phyloP scores from a whole-genome alignment of 2,113 vertebrate genomes.

The Rutilus rutilus region DNA sequence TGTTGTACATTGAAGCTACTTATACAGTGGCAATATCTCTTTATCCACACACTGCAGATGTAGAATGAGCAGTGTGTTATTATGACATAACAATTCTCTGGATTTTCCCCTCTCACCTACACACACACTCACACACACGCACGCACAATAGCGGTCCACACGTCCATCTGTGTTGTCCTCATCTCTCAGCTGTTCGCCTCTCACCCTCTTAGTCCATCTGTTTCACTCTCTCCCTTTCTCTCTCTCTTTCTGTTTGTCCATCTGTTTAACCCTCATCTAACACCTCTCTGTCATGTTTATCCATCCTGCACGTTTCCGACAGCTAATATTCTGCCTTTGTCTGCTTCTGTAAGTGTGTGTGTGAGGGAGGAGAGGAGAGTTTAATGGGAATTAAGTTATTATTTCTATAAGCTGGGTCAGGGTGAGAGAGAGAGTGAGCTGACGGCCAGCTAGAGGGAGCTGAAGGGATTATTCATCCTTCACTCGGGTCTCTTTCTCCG shows the following conservation, averaged over 20 bases:
- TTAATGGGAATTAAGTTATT: constrained; percentile 37
- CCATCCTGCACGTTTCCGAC: background rate
- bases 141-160: constrained; percentile 9
- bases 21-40: background rate
- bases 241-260: constrained; percentile 27
- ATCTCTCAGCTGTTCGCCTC: constrained; percentile 33
- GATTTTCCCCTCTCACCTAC: background rate
- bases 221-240: background rate
- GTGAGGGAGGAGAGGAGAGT: constrained; percentile 21
- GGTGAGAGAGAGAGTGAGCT: constrained; percentile 9
- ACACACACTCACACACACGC: background rate
- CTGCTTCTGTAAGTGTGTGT: background rate
- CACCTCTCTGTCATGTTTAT: constrained; percentile 19
- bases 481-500: constrained; percentile 35
- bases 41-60: constrained; percentile 9
- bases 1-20: background rate
- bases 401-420: constrained; percentile 41
- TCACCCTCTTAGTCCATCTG: constrained; percentile 31
- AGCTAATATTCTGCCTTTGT: constrained; percentile 17
- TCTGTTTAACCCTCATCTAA: constrained; percentile 35
- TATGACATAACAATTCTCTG: background rate
- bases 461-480: constrained; percentile 47
- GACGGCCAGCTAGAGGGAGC: constrained; percentile 28
- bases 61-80: background rate
- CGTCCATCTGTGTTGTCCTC: constrained; percentile 46